Evolutionary conservation across 2,113 vertebrate genomes (phyloP).

Genomic region (Calidris pugnax): DNA sequence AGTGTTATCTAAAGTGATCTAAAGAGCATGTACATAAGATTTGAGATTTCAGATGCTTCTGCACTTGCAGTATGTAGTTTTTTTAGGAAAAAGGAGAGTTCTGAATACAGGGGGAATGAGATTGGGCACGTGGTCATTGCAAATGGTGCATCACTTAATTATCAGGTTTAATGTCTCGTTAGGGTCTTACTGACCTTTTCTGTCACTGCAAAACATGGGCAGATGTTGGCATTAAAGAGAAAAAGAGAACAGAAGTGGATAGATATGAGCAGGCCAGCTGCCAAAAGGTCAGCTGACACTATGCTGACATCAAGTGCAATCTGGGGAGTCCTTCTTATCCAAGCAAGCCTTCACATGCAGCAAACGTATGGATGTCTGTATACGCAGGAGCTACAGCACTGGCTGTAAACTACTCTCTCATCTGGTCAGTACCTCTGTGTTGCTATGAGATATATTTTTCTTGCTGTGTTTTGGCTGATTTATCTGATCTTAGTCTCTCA

Average conservation of each 20-base stretch:
- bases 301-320: conserved; percentile 20
- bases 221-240: conserved; percentile 31
- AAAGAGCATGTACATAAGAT: accelerated
- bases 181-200: conserved; percentile 18
- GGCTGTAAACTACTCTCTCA: background rate
- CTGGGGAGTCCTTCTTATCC: background rate
- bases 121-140: accelerated
- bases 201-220: background rate
- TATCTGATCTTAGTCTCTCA: background rate
- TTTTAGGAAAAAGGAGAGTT: background rate
- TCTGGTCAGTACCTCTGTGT: background rate
- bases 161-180: background rate
- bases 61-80: background rate
- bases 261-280: background rate
- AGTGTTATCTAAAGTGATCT: background rate
- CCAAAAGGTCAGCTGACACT: conserved; percentile 19
- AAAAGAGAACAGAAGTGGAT: conserved; percentile 20
- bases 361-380: accelerated
- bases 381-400: background rate
- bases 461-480: background rate
- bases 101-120: background rate
- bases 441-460: background rate
- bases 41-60: background rate
- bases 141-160: background rate
- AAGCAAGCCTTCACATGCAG: background rate